Percentiles rank a stretch among this genome's conserved stretches.
phyloP scores from a whole-genome alignment of 2,888 invertebrate species.

The Hirudinaria manillensis region DNA sequence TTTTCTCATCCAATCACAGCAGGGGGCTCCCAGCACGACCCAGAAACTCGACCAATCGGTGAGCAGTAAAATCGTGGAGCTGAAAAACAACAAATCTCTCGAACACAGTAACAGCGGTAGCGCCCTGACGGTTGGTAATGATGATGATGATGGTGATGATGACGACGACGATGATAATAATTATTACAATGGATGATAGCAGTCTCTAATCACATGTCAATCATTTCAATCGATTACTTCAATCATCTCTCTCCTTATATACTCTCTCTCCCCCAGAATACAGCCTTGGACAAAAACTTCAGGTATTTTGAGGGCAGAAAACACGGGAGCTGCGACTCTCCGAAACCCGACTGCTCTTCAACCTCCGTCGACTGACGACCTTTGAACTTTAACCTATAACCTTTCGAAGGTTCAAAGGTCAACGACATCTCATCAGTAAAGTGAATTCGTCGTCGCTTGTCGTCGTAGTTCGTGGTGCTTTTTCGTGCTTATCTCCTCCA shows the following conservation, averaged over 20 bases:
- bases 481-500: background rate
- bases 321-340: conserved; percentile 4
- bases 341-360: background rate
- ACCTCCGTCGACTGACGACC: background rate
- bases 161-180: conserved; percentile 28
- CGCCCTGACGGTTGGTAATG: conserved; percentile 4
- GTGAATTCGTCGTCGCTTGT: background rate
- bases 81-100: background rate
- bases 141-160: conserved; percentile 22
- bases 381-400: too few species aligned
- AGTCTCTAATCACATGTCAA: too few species aligned
- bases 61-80: background rate
- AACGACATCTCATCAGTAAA: background rate
- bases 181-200: conserved; percentile 18
- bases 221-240: too few species aligned
- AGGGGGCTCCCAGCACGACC: background rate
- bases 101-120: background rate
- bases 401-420: too few species aligned
- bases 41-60: conserved; percentile 11
- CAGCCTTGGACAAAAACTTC: conserved; percentile 47
- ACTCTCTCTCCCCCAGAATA: background rate
- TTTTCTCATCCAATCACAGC: background rate
- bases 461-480: background rate
- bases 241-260: background rate
- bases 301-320: conserved; percentile 47